phyloP scores from a whole-genome alignment of 2,888 invertebrate species.

The Limenitis camilla region DNA sequence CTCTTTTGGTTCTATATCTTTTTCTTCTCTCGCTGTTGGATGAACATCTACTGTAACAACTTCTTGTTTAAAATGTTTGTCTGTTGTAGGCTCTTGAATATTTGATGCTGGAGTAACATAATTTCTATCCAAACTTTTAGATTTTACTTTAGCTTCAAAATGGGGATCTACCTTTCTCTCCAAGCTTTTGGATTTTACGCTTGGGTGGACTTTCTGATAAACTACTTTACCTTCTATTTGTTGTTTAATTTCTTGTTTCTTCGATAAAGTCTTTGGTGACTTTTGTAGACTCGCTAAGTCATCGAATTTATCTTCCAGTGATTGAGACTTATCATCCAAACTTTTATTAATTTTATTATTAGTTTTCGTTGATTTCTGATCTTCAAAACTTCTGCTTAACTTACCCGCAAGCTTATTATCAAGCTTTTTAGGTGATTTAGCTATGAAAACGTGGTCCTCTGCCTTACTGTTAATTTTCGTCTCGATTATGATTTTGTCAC shows the following conservation, averaged over 20 bases:
- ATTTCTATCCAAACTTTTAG: slow-evolving; percentile 80
- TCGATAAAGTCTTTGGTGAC: slow-evolving; percentile 75
- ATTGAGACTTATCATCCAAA: slow-evolving; percentile 76
- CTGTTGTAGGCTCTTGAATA: slow-evolving; percentile 41
- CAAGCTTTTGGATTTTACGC: slow-evolving; percentile 78
- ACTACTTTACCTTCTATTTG: slow-evolving; percentile 78
- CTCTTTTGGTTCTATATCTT: slow-evolving; percentile 21
- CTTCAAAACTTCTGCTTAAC: slow-evolving; percentile 77
- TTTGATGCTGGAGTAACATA: slow-evolving; percentile 61
- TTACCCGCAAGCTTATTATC: slow-evolving; percentile 76
- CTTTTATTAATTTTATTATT: slow-evolving; percentile 76
- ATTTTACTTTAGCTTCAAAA: slow-evolving; percentile 73
- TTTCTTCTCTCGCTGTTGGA: slow-evolving; percentile 46
- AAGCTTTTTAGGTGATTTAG: slow-evolving; percentile 82
- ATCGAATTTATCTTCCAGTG: slow-evolving; percentile 77
- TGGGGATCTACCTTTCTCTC: slow-evolving; percentile 77
- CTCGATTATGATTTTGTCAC: slow-evolving; percentile 80
- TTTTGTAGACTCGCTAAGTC: slow-evolving; percentile 72
- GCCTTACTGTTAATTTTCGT: slow-evolving; percentile 83
- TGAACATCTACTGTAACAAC: slow-evolving; percentile 68
- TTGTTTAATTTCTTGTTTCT: slow-evolving; percentile 76
- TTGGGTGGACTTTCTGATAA: slow-evolving; percentile 70
- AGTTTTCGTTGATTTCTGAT: slow-evolving; percentile 70
- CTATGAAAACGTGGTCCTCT: slow-evolving; percentile 84
- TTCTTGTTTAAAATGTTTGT: slow-evolving; percentile 68